Evolutionary conservation across 2,888 invertebrate species (phyloP), one percentile per base, ranked within the genome.

Genomic region (Chloroclysta siterata): DNA sequence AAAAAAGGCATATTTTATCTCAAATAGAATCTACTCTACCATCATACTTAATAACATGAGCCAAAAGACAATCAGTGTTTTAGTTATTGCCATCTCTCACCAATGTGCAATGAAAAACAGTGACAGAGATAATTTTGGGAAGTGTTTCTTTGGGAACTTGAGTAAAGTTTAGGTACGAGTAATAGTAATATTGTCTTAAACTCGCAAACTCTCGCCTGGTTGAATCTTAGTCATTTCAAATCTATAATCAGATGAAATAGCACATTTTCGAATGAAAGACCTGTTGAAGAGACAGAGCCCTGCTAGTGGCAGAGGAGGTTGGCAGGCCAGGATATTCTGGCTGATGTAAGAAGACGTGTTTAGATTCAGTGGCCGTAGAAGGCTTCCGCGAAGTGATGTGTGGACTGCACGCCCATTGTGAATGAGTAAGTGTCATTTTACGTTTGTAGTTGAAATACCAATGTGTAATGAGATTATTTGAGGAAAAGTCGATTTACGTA

Each of bases 321-420:
- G 76, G 75, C 42, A 74, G 80, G 55, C 73, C 81, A 63, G 55
- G 15, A 5, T 57, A 59, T 17, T 47, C 14, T 78, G 76, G 86
- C 62, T 63, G 60, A 63, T 72, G 77, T 82, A 84, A 85, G 88
- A 89, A 83, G 36, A 51, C 51, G 80, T 88, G 88, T 91, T 90
- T 87, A 83, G 83, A 91, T 91, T 88, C 91, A 85, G 74, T 79
- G 81, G 83, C 84, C 88, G 90, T 89, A 77, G 75, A 70, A 70
- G 72, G 85, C 88, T 91, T 91, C 91, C 90, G 83, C 87, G 91
- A 90, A 91, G 72, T 77, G 65, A 77, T 83, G 82, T 77, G 83
- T 83, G 81, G 75, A 77, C 80, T 36, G 29, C 41, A 79, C 11
- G 46, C 47, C 29, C 77, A 78, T 79, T 78, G 74, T 79, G 71